Conservation (phyloP, 2,888 invertebrate species). For the Gymnoscelis rufifasciata region DNA sequence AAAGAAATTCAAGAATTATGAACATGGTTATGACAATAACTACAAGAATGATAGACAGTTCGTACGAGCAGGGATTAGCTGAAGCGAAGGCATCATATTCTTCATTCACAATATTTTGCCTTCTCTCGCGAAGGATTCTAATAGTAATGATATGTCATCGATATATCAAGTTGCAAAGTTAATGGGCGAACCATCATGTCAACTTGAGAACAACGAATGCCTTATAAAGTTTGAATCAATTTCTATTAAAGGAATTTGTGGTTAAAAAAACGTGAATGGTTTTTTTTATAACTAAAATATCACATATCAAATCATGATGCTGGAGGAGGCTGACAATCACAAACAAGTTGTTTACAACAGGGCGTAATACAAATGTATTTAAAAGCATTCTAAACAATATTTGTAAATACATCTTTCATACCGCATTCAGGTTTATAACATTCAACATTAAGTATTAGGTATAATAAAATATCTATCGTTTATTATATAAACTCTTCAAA, state of each 20-base stretch:
- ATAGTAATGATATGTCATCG: not conserved
- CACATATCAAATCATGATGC: not conserved
- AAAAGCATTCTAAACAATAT: not conserved
- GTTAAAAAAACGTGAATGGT: not conserved
- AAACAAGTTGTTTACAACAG: not conserved
- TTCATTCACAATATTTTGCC: slow-evolving; percentile 7
- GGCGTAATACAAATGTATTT: too few species aligned
- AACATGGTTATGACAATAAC: slow-evolving; percentile 63
- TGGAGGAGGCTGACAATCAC: not conserved
- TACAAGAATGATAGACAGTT: slow-evolving; percentile 52
- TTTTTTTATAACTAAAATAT: not conserved
- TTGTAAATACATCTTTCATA: not conserved
- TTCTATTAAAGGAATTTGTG: not conserved
- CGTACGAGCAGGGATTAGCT: slow-evolving; percentile 19
- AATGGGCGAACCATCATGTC: not conserved
- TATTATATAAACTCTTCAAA: too few species aligned
- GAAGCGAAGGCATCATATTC: slow-evolving; percentile 21
- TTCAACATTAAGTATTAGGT: not conserved
- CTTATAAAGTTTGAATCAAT: not conserved
- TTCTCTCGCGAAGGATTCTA: slow-evolving; percentile 7
- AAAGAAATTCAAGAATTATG: slow-evolving; percentile 76
- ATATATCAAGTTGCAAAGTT: not conserved
- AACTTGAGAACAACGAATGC: not conserved
- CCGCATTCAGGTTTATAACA: not conserved
- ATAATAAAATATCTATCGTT: too few species aligned